Conservation (phyloP, 2,888 invertebrate species). For the Buathra laborator region DNA sequence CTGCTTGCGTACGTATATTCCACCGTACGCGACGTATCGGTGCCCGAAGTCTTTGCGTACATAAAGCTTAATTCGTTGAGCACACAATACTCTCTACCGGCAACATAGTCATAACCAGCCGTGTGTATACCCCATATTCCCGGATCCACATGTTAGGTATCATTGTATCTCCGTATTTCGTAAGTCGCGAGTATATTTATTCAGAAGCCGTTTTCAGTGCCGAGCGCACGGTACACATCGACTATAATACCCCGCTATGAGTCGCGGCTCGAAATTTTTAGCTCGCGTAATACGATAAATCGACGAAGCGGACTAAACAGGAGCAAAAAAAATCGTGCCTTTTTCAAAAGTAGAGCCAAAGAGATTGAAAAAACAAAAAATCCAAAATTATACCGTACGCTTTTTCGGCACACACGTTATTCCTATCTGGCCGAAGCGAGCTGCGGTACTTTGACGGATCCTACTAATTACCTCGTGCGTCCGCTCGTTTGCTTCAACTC, state of each 20-base stretch:
- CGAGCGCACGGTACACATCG: neutral
- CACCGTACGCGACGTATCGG: constrained; percentile 60
- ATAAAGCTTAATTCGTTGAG: constrained; percentile 64
- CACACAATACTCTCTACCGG: constrained; percentile 45
- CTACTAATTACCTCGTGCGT: constrained; percentile 79
- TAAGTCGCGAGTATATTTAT: constrained; percentile 43
- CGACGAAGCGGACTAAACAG: neutral
- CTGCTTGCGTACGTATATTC: constrained; percentile 42
- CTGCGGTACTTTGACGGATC: constrained; percentile 75
- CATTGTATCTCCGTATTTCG: constrained; percentile 30
- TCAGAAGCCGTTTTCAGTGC: constrained; percentile 26
- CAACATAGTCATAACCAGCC: constrained; percentile 10
- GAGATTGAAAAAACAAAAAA: constrained; percentile 16
- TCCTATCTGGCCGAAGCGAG: constrained; percentile 16
- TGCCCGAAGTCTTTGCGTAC: constrained; percentile 55
- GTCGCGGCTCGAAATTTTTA: neutral
- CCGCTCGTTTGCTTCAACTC: constrained; percentile 80
- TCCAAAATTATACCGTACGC: constrained; percentile 13
- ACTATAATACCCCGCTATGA: neutral
- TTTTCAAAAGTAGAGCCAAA: neutral
- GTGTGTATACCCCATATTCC: neutral
- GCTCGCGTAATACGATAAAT: neutral
- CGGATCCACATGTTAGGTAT: constrained; percentile 4
- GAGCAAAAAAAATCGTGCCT: neutral
- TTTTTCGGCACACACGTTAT: constrained; percentile 35